Percentiles rank a stretch among this genome's conserved stretches.
Conservation (phyloP, 2,113 vertebrate genomes). For the Pedionomus torquatus region DNA sequence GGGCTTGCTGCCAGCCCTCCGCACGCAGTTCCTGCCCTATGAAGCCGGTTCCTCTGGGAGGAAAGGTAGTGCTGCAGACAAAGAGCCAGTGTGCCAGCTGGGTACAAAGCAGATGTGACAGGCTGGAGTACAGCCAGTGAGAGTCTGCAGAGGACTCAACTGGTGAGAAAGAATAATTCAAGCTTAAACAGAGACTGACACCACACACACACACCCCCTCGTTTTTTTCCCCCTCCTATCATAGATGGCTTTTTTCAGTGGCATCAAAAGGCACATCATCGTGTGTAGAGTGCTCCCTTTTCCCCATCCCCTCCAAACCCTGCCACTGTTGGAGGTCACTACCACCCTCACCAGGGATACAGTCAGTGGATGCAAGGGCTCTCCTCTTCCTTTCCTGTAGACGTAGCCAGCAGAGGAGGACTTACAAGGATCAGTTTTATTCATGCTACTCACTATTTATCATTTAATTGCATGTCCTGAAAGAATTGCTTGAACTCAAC, state of each 20-base stretch:
- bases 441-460: background rate
- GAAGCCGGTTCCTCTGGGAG: background rate
- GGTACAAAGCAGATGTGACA: background rate
- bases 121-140: accelerated
- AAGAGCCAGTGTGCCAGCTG: background rate
- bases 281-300: background rate
- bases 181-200: background rate
- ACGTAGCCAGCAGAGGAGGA: background rate
- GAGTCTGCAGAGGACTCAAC: background rate
- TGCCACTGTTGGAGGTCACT: background rate
- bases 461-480: background rate
- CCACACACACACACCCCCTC: accelerated
- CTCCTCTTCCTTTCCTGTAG: background rate
- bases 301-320: background rate
- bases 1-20: background rate
- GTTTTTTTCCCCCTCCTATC: accelerated
- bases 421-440: background rate
- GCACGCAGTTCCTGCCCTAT: background rate
- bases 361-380: accelerated
- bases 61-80: background rate
- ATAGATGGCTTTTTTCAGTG: background rate
- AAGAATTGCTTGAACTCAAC: background rate
- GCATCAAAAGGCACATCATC: background rate
- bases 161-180: background rate
- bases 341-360: background rate